phyloP scores from a whole-genome alignment of 2,113 vertebrate species.

The Pongo pygmaeus region DNA sequence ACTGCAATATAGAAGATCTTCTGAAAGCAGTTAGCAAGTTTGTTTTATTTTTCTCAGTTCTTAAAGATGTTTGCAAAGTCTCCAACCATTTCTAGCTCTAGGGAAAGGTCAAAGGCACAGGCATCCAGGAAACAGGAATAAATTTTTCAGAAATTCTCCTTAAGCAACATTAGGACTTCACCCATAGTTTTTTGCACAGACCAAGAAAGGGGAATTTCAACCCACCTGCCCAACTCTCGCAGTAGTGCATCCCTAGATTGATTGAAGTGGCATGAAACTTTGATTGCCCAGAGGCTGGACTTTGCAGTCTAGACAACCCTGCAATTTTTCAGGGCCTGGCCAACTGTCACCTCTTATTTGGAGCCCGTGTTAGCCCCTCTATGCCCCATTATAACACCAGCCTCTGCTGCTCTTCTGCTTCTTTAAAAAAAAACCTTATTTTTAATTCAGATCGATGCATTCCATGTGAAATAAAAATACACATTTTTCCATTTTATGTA shows the following conservation, averaged over 20 bases:
- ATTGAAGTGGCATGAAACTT: not conserved
- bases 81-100: not conserved
- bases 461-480: not conserved
- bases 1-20: not conserved
- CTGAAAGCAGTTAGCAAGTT: not conserved
- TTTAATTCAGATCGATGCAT: slow-evolving; percentile 4
- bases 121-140: not conserved
- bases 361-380: not conserved
- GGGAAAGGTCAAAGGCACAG: not conserved
- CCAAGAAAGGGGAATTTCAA: not conserved
- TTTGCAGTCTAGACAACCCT: not conserved
- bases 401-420: not conserved
- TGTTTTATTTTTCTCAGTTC: not conserved
- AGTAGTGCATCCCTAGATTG: not conserved
- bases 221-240: not conserved
- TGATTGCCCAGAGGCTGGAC: not conserved
- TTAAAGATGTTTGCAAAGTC: not conserved
- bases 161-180: not conserved
- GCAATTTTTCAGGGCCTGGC: not conserved
- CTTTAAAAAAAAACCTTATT: not conserved
- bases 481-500: not conserved
- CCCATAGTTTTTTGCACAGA: not conserved
- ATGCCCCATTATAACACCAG: not conserved
- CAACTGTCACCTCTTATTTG: not conserved
- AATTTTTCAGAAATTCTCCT: not conserved